Conservation (phyloP, 2,888 invertebrate genomes). For the Steinernema carpocapsae region DNA sequence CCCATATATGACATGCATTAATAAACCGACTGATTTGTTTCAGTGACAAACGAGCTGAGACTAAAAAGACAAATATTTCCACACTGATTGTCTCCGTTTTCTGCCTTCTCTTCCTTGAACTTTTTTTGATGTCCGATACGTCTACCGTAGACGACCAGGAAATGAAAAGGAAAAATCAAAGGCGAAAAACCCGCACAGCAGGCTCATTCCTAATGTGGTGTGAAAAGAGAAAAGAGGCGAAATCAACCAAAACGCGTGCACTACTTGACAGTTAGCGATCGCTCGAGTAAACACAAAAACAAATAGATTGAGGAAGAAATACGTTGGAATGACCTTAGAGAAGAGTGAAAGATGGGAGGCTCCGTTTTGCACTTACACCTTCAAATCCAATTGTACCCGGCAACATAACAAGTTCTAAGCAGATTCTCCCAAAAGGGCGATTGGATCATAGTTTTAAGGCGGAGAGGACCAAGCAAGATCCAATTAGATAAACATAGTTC, state of each 20-base stretch:
- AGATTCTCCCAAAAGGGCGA: constrained; percentile 22
- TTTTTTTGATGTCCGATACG: too few species aligned
- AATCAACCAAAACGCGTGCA: not conserved
- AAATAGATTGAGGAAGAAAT: constrained; percentile 13
- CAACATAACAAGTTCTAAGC: not conserved
- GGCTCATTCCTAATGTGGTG: not conserved
- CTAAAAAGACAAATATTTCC: not conserved
- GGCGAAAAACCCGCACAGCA: not conserved
- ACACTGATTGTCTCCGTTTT: not conserved
- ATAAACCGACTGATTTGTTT: constrained; percentile 9
- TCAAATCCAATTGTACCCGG: constrained; percentile 23
- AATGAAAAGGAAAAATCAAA: not conserved
- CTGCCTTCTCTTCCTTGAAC: not conserved
- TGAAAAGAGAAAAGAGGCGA: not conserved
- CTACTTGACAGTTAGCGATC: not conserved
- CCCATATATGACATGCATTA: not conserved
- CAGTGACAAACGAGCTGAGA: constrained; percentile 14
- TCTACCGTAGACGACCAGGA: too few species aligned
- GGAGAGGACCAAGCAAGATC: not conserved
- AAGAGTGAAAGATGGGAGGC: not conserved
- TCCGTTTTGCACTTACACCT: not conserved
- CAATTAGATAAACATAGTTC: not conserved
- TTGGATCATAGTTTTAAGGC: not conserved
- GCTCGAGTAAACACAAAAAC: constrained; percentile 28
- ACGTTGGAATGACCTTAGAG: not conserved